Evolutionary conservation across 2,888 invertebrate genomes (phyloP).

Genomic region (Perithous albicinctus): DNA sequence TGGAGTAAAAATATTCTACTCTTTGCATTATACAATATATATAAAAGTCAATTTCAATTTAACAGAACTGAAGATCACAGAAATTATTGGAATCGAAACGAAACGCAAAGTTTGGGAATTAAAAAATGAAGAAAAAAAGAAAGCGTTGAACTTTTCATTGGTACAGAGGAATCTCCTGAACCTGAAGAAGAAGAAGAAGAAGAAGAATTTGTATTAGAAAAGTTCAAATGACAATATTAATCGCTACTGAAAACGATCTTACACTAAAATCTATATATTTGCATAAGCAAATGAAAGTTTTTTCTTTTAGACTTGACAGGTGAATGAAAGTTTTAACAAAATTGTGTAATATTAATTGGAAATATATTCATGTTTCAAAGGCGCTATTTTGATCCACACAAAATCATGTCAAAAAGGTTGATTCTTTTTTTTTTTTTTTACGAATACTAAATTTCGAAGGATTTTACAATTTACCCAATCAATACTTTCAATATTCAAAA

Average conservation of each 20-base stretch:
- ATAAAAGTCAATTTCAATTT: neutral
- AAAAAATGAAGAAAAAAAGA: neutral
- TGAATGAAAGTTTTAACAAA: neutral
- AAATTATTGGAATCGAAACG: neutral
- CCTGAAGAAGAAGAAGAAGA: too few relatives aligned
- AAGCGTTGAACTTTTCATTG: neutral
- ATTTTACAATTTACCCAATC: neutral
- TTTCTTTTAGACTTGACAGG: neutral
- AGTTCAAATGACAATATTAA: neutral
- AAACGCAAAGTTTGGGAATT: neutral
- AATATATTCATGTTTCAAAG: constrained; percentile 4
- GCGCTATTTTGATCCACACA: too few relatives aligned
- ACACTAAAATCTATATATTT: neutral
- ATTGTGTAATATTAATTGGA: constrained; percentile 8
- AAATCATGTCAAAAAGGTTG: neutral
- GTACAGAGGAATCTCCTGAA: neutral
- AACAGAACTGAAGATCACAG: neutral
- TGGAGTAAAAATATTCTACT: neutral
- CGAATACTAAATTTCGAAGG: neutral
- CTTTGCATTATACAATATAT: neutral
- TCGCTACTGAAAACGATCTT: neutral
- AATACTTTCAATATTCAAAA: neutral
- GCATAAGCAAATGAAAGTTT: neutral
- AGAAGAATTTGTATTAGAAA: neutral
- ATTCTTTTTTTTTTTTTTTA: neutral